Evolutionary conservation across 2,113 vertebrate genomes (phyloP).

Genomic region (Poecile atricapillus): DNA sequence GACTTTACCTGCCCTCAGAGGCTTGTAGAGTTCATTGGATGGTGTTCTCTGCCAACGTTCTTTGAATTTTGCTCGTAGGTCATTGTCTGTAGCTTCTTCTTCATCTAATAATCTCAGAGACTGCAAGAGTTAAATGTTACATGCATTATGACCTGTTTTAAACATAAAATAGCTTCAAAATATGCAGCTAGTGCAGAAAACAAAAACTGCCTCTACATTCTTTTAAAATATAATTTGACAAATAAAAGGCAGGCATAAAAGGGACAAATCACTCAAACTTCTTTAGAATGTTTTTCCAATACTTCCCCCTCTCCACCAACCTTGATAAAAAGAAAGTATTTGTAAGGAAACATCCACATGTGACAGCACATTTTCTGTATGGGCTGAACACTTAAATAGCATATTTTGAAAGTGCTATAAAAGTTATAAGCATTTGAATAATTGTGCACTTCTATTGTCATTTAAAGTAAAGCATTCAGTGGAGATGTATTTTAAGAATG

Average conservation of each 20-base stretch:
- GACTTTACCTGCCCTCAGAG: constrained; percentile 83
- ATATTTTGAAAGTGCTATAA: neutral
- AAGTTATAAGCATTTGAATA: neutral
- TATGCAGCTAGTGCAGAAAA: neutral
- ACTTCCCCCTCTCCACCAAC: fast-evolving
- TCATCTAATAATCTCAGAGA: constrained; percentile 90
- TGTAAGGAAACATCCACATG: neutral
- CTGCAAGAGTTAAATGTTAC: constrained; percentile 58
- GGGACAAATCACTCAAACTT: neutral
- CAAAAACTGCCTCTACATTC: neutral
- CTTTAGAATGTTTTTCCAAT: neutral
- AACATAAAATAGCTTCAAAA: neutral
- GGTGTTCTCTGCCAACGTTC: constrained; percentile 96
- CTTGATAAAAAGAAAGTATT: neutral
- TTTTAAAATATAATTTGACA: neutral
- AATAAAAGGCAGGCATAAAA: neutral
- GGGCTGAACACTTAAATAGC: neutral
- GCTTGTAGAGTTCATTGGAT: constrained; percentile 93
- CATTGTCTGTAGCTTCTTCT: constrained; percentile 92
- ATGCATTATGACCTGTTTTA: neutral
- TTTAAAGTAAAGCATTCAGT: neutral
- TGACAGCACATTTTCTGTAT: neutral
- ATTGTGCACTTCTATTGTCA: neutral
- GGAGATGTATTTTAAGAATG: neutral
- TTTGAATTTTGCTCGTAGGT: constrained; percentile 91